Conservation (phyloP, 1,140 invertebrate genomes). For the Drosophila auraria region DNA sequence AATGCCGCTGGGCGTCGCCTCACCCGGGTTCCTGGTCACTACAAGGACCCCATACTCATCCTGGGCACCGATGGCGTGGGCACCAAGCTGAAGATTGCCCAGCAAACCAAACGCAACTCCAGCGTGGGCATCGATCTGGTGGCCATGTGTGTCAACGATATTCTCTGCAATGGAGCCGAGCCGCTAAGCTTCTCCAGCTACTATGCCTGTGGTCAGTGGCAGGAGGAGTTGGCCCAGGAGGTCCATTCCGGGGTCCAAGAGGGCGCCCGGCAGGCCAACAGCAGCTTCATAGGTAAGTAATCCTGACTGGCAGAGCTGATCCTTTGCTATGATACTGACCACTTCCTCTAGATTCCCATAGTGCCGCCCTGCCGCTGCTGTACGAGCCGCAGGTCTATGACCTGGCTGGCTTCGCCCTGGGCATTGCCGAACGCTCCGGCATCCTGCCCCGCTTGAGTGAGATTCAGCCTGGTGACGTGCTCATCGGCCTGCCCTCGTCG, state of each 20-base stretch:
- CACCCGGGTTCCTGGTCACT: slow-evolving; percentile 83
- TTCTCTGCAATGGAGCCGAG: slow-evolving; percentile 96
- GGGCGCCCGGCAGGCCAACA: slow-evolving; percentile 93
- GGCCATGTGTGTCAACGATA: slow-evolving; percentile 99
- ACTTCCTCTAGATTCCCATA: slow-evolving; percentile 78
- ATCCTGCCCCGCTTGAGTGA: slow-evolving; percentile 91
- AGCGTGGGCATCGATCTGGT: slow-evolving; percentile 98
- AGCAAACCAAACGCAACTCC: slow-evolving; percentile 90
- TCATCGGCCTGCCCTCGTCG: slow-evolving; percentile 95
- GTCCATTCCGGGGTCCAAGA: slow-evolving; percentile 94
- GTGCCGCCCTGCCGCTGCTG: slow-evolving; percentile 98
- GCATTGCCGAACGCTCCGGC: slow-evolving; percentile 92
- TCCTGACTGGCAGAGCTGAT: no score
- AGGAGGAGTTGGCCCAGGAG: slow-evolving; percentile 89
- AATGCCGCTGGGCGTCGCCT: slow-evolving; percentile 61
- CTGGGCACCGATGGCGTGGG: slow-evolving; percentile 98
- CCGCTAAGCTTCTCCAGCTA: slow-evolving; percentile 98
- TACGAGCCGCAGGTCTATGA: slow-evolving; percentile 96
- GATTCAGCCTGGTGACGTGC: slow-evolving; percentile 91
- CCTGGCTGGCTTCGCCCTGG: slow-evolving; percentile 97
- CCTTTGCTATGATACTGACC: no score
- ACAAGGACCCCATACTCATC: slow-evolving; percentile 94
- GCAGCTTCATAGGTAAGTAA: slow-evolving; percentile 92
- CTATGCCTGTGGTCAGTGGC: slow-evolving; percentile 94
- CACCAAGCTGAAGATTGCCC: slow-evolving; percentile 97